Base-by-base conservation (phyloP, 2,888 invertebrate genomes). In the Clostera curtula region DNA sequence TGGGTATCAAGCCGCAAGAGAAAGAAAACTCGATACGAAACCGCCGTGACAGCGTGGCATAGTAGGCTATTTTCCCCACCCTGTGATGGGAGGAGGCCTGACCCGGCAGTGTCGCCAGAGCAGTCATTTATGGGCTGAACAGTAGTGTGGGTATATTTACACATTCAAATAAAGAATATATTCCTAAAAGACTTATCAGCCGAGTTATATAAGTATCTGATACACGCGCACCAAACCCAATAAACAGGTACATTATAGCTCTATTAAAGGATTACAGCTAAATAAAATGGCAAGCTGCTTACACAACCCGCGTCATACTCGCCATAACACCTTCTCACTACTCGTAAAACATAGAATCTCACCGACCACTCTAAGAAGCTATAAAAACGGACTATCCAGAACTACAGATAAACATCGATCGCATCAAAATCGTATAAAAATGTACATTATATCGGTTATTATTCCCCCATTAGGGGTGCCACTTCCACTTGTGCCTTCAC, bases 381-480 rank as follows among this genome's bases (percentile, higher is more conserved):
- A 52, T 53, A 50, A 42, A 67, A 67, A 49, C 42, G 29, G 58
- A 61, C 62, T 59, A 64, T 63, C 52, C 55, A 50, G 66, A 73
- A 68, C 47, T 40, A 35, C 57, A 67, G 77, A 75, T 76, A 76
- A 75, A 76, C 73, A 71, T 50, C 56, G 48, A 65, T 62, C 61
- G 56, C 62, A 71, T 71, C 68, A 61, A 64, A 68, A 56, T 62
- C 53, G 56, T 64, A 70, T 71, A 69, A 73, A 72, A 70, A 56
- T 56, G 65, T 66, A 68, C 73, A 67, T 70, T 60, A 64, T 64
- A 56, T 59, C 62, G 56, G 73, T 74, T 76, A 82, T 76, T 72
- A 76, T 68, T 59, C 56, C 59, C 52, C 67, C 72, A 74, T 80
- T 80, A 80, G 14, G 23, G n/a, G 14, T 58, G 6, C 14, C 15